Evolutionary conservation across 2,113 vertebrate species (phyloP), one percentile per base, ranked within the genome.

Genomic region (Stomatorhinus ivindoensis): DNA sequence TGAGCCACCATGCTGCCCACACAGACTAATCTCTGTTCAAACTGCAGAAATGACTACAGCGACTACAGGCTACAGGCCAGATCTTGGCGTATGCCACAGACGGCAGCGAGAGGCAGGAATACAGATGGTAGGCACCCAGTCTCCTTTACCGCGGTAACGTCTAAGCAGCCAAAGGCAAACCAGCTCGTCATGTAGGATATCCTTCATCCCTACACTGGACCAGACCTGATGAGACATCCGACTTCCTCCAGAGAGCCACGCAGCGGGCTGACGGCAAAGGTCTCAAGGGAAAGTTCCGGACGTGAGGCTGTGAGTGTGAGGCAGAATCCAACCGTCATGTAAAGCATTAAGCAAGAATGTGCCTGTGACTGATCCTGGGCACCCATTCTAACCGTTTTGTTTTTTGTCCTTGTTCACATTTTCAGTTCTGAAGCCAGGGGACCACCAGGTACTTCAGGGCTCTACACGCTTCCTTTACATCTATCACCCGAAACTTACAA

Each of bases 1-100:
- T 80, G 73, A 80, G 35, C 31, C 31, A 80, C 31, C 35, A 80
- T 19, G 13, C 35, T 80, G 31, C 73, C 73, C 73, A 80, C 35
- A 39, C 73, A 42, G 73, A 80, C 73, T 80, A 80, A 80, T 80
- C 31, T 80, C 73, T 80, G 15, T 80, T 80, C 73, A 80, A 80
- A 80, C 73, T 35, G 73, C 73, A 80, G 73, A 69, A 69, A 31
- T 69, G 73, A 80, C 73, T 80, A 80, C 35, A 42, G 31, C 42
- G 73, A 42, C 73, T 39, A 80, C 73, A 39, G 73, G 73, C 73
- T 80, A 80, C 73, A 80, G n/a, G 73, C 73, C 31, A 42, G 73
- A 80, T 80, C 35, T 80, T 42, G 35, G 35, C 35, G 31, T 80
- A 42, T 80, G 73, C 35, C 73, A 84, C 39, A 44, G 21, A 47